Conservation (phyloP, 1,140 invertebrate species). For the Bombus pyrosoma region DNA sequence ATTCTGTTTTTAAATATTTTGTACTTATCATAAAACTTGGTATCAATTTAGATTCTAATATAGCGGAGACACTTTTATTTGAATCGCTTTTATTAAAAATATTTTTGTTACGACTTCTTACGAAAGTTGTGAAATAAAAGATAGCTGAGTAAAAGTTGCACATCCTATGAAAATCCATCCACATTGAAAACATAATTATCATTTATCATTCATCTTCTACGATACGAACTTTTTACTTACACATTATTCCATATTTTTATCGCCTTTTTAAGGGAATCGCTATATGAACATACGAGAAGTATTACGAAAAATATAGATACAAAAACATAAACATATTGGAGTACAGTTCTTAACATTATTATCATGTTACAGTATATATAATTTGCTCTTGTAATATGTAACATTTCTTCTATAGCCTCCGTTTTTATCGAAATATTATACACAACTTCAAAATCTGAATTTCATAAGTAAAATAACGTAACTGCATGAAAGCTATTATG, state of each 20-base stretch:
- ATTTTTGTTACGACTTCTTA: background rate
- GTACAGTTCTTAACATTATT: background rate
- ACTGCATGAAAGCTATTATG: background rate
- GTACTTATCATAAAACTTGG: background rate
- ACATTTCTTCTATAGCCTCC: background rate
- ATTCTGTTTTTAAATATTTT: background rate
- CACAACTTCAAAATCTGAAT: background rate
- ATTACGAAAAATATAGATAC: background rate
- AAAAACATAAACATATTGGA: background rate
- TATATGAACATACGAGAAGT: background rate
- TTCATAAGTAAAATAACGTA: slow-evolving; percentile 10
- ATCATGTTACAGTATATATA: background rate
- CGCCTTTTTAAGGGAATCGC: background rate
- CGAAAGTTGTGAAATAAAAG: background rate
- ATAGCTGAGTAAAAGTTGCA: background rate
- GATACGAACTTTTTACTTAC: slow-evolving; percentile 26
- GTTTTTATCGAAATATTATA: background rate
- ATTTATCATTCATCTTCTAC: background rate
- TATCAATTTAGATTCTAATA: background rate
- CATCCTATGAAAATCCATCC: slow-evolving; percentile 1
- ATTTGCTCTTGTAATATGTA: background rate
- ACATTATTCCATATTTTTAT: background rate
- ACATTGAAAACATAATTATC: background rate
- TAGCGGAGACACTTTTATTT: background rate
- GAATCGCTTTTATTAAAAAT: background rate